Evolutionary conservation across 1,140 invertebrate species (phyloP).

Genomic region (Euborellia annulipes): DNA sequence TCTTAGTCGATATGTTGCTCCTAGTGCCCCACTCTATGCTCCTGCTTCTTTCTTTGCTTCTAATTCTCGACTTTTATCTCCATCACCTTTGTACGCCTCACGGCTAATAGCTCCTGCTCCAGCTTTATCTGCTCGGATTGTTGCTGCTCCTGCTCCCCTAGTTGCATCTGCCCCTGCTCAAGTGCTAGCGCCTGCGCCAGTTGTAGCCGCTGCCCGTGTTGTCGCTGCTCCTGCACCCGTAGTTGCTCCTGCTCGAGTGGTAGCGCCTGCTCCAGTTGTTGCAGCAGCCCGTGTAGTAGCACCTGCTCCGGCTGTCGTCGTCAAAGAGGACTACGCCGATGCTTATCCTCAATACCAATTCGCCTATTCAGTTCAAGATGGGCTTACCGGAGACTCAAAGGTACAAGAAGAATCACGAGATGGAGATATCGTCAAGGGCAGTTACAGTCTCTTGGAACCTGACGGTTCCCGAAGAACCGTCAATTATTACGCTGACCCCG

Average conservation of each 20-base stretch:
- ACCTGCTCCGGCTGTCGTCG: constrained; percentile 1
- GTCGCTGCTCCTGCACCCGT: constrained; percentile 12
- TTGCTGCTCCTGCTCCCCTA: constrained; percentile 12
- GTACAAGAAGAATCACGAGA: constrained; percentile 32
- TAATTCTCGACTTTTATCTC: constrained; percentile 4
- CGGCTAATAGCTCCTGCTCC: too few species aligned
- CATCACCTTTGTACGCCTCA: neutral
- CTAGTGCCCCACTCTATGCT: too few species aligned
- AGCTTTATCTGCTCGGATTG: neutral
- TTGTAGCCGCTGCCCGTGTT: constrained; percentile 11
- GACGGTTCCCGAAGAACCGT: constrained; percentile 19
- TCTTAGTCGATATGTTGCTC: too few species aligned
- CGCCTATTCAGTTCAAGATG: constrained; percentile 34
- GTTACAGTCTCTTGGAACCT: constrained; percentile 26
- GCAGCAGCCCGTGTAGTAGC: constrained; percentile 5
- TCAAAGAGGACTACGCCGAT: constrained; percentile 13
- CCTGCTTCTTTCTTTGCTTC: too few species aligned
- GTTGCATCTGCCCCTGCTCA: constrained; percentile 8
- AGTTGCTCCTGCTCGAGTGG: constrained; percentile 14
- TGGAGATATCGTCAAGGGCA: constrained; percentile 34
- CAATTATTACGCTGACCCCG: constrained; percentile 14
- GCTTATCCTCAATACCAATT: constrained; percentile 33
- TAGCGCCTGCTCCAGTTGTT: constrained; percentile 1
- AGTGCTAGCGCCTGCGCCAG: constrained; percentile 12
- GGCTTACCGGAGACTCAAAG: constrained; percentile 33